Base-by-base conservation (phyloP, 2,113 vertebrate species). In the Cynocephalus volans region DNA sequence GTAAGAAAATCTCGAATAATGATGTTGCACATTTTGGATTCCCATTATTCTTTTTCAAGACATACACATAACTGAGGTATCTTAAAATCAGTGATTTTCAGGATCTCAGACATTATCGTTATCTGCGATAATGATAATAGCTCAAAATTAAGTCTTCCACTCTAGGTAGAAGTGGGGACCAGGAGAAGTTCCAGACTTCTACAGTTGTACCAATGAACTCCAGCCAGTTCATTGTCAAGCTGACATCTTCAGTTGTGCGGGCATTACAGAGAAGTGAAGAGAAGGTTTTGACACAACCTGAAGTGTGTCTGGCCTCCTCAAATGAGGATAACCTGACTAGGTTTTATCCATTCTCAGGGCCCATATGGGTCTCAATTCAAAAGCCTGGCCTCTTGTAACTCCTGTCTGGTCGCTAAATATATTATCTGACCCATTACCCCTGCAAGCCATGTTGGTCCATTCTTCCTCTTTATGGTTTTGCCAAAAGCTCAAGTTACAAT, bases 41-140 rank as follows among this genome's bases (percentile, higher is more conserved):
- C 26, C 36, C 26, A 41, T 90, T 52, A 45, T 52, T 90, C 76
- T 88, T 48, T 73, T 89, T 94, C 28, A 69, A 87, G 41, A 94
- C 45, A 83, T 24, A 84, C 2, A 12, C 17, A 50, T 67, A 96
- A 83, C 21, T 90, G 17, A 36, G 15, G 13, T 75, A 36, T 73
- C n/a, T 92, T 77, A 75, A 75, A 96, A 95, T 84, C n/a, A 90
- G 9, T 69, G 45, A 19, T 23, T 97, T 88, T 96, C 60, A 28
- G 72, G 13, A 85, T 70, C 41, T 41, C 41, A 41, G 41, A 41
- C 41, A 41, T 3, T 41, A 41, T 41, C 41, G 4, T 41, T 41
- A 41, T 41, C 19, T 88, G 26, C 85, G 23, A 65, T 88, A 60
- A 88, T 93, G 41, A 72, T 12, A 65, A 52, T 36, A 69, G 45